Evolutionary conservation across 2,113 vertebrate species (phyloP), one percentile per base, ranked within the genome.

Genomic region (Hippopotamus amphibius): DNA sequence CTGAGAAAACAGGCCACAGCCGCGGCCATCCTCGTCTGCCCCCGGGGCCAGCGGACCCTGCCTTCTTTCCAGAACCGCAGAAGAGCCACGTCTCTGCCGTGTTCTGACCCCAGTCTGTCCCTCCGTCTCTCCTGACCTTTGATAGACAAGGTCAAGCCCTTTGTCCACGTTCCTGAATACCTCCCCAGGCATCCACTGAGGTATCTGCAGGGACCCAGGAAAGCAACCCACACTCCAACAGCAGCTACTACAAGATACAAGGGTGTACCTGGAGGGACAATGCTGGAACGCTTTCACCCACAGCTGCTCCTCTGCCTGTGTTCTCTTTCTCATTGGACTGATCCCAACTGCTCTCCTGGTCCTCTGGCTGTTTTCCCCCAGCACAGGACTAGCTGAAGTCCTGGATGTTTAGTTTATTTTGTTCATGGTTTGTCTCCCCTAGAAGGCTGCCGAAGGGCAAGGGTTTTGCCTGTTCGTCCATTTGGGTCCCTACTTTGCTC

Each of bases 251-350:
- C 21, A 37, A 50, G 61, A 86, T 1, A 41, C 71, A 55, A 74
- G 4, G 59, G 37, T 24, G 10, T 48, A 50, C n/a, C 55, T 12
- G 0, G 3, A 72, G 93, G 41, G 43, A 41, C 12, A 5, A 30
- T 0, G 5, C 69, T 4, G 0, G 14, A 15, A 8, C 3, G 2
- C 46, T 33, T 26, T 28, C 33, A 79, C 19, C 57, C 24, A 7
- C 1, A 6, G 37, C 57, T 4, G 5, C 41, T 55, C 63, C 37
- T 19, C 7, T 1, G 26, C 59, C 82, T 7, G 21, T 7, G 30
- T n/a, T 69, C n/a, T 61, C 82, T 6, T 0, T 17, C 48, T 91
- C 76, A 2, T 28, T 2, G 24, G 28, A 26, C 2, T 15, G 59
- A 10, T 3, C 17, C 33, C 48, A 30, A 1, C 13, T 24, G 30